Percentiles rank a stretch among this genome's conserved stretches.
phyloP scores from a whole-genome alignment of 2,888 invertebrate species.

The Alviniconcha strummeri region DNA sequence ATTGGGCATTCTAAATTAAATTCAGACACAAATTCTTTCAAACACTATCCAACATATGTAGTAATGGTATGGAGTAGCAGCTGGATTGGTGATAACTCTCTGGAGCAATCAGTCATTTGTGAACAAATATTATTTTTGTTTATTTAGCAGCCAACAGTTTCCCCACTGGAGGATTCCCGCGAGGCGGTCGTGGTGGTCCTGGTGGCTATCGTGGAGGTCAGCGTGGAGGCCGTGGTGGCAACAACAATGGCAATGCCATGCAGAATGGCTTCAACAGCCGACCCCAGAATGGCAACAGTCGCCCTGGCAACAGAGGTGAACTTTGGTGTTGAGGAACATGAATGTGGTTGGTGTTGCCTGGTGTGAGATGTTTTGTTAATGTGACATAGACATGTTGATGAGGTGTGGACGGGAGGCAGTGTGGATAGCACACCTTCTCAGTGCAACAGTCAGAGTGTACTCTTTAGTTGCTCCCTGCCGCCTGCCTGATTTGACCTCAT shows the following conservation, averaged over 20 bases:
- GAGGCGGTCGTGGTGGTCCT: constrained; percentile 38
- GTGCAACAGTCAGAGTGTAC: too few species aligned
- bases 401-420: background rate
- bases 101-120: too few species aligned
- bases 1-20: too few species aligned
- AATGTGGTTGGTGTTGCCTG: background rate
- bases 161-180: constrained; percentile 43
- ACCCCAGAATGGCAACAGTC: constrained; percentile 48
- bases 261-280: constrained; percentile 51
- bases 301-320: constrained; percentile 49
- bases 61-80: too few species aligned
- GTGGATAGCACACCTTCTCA: too few species aligned
- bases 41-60: too few species aligned
- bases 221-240: constrained; percentile 41
- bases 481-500: too few species aligned
- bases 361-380: background rate
- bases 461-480: too few species aligned
- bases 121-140: too few species aligned
- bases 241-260: constrained; percentile 38
- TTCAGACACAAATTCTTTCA: too few species aligned
- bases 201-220: constrained; percentile 33
- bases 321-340: background rate
- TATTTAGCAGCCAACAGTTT: constrained; percentile 41
- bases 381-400: too few species aligned
- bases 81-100: too few species aligned